Conservation (phyloP, 2,113 vertebrate genomes). For the Drymodes brunneopygia region DNA sequence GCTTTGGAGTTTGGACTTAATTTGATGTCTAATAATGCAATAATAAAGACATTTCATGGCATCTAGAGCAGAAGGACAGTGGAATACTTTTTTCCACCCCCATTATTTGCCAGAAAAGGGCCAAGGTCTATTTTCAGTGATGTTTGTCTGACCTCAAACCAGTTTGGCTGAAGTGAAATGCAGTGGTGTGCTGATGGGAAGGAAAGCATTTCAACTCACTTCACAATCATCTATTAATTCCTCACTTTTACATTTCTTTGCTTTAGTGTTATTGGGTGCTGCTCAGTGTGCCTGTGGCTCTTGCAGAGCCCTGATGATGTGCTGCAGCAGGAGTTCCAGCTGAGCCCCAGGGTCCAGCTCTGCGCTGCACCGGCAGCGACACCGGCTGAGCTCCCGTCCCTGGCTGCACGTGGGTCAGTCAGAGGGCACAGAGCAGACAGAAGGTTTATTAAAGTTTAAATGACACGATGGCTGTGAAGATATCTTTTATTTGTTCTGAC, state of each 20-base stretch:
- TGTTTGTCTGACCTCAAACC: not conserved
- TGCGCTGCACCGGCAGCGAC: accelerated
- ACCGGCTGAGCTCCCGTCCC: not conserved
- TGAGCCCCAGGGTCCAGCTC: no score
- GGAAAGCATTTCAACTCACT: not conserved
- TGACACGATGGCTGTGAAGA: accelerated
- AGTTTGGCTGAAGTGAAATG: not conserved
- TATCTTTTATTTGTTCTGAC: slow-evolving; percentile 13
- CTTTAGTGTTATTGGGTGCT: not conserved
- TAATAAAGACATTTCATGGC: not conserved
- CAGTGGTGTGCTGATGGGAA: accelerated
- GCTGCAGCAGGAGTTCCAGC: not conserved
- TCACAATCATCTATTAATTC: not conserved
- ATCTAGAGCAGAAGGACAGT: not conserved
- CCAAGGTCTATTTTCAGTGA: not conserved
- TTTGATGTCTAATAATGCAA: not conserved
- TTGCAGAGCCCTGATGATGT: not conserved
- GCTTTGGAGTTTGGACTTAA: not conserved
- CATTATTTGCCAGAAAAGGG: not conserved
- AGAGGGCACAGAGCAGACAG: not conserved
- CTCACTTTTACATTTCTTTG: not conserved
- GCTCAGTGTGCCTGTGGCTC: not conserved
- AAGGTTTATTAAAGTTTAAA: slow-evolving; percentile 47
- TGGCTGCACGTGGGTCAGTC: accelerated
- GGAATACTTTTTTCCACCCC: not conserved